Evolutionary conservation across 2,797 vertebrate species (phyloP).

Genomic region (Channa striata): DNA sequence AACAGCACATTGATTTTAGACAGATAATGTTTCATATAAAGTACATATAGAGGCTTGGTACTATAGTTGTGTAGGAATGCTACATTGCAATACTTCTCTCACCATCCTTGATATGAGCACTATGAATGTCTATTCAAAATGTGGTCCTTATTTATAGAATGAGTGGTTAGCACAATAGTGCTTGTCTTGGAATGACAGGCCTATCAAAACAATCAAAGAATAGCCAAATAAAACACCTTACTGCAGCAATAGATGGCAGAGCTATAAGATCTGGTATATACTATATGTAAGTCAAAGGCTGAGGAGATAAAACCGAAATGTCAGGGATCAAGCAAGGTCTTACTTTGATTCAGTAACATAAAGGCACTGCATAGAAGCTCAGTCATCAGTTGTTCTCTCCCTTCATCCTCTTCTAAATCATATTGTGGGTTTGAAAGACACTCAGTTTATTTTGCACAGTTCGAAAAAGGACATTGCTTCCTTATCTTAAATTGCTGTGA

Average conservation of each 20-base stretch:
- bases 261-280: conserved; percentile 31
- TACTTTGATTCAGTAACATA: conserved; percentile 38
- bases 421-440: conserved; percentile 32
- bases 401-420: conserved; percentile 22
- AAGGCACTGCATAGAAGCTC: conserved; percentile 9
- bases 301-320: conserved; percentile 33
- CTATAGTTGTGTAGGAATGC: neutral
- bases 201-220: conserved; percentile 25
- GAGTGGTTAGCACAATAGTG: conserved; percentile 23
- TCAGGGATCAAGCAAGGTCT: conserved; percentile 26
- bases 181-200: conserved; percentile 35
- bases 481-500: conserved; percentile 60
- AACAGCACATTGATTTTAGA: neutral
- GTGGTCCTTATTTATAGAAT: conserved; percentile 32
- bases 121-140: conserved; percentile 31
- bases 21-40: neutral
- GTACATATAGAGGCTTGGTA: neutral
- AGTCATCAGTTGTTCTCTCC: conserved; percentile 34
- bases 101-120: conserved; percentile 10
- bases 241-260: conserved; percentile 31
- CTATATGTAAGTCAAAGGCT: conserved; percentile 1
- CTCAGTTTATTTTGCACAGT: conserved; percentile 33
- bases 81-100: conserved; percentile 1
- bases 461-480: conserved; percentile 46
- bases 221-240: conserved; percentile 38